phyloP scores from a whole-genome alignment of 2,113 vertebrate species.

The Tragelaphus strepsiceros region DNA sequence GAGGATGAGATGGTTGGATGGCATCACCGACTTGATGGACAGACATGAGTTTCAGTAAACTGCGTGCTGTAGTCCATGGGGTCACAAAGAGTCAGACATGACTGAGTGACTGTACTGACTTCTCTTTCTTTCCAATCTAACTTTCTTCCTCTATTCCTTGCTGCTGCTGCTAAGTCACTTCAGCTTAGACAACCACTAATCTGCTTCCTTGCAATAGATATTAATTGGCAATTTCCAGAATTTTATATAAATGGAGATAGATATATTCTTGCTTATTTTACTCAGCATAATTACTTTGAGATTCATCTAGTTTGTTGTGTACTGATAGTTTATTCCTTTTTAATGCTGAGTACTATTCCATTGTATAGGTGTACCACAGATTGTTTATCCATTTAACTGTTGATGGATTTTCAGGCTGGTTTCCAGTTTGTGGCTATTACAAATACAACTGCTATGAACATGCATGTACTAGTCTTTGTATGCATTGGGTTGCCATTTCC shows the following conservation, averaged over 20 bases:
- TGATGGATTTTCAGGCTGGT: neutral
- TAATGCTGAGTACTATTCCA: neutral
- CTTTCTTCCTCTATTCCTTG: neutral
- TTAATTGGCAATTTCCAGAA: neutral
- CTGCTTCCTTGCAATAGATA: neutral
- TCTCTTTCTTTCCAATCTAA: neutral
- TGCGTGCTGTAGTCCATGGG: neutral
- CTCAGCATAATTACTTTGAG: neutral
- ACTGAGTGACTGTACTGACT: neutral
- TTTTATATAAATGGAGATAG: neutral
- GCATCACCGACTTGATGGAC: neutral
- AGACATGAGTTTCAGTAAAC: neutral
- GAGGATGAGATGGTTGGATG: neutral
- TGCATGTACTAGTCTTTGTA: neutral
- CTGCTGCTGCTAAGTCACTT: no score
- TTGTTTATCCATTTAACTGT: neutral
- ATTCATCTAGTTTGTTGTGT: neutral
- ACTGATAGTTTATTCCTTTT: neutral
- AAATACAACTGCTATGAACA: neutral
- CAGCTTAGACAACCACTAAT: neutral
- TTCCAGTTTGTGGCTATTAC: neutral
- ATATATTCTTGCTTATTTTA: neutral
- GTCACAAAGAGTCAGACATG: neutral
- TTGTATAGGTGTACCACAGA: neutral
- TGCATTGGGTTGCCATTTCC: neutral